phyloP scores from a whole-genome alignment of 2,113 vertebrate genomes.

The Phyllopteryx taeniolatus region DNA sequence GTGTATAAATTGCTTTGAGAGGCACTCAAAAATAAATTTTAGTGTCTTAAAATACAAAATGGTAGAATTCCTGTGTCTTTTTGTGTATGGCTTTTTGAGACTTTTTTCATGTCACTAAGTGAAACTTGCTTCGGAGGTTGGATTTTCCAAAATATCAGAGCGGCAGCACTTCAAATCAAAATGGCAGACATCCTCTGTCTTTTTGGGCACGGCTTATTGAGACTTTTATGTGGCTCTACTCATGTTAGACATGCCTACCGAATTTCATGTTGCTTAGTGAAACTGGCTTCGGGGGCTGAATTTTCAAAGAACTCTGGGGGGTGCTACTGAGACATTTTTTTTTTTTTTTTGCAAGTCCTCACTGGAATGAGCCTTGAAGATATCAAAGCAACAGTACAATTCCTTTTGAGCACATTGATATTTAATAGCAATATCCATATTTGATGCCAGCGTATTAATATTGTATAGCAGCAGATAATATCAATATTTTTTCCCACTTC shows the following conservation, averaged over 20 bases:
- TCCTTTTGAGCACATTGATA: neutral
- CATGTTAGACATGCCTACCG: neutral
- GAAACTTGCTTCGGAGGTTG: too few relatives aligned
- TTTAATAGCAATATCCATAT: conserved; percentile 1
- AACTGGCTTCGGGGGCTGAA: neutral
- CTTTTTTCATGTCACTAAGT: too few relatives aligned
- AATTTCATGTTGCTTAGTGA: neutral
- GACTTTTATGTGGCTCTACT: neutral
- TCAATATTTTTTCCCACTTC: neutral
- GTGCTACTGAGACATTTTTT: neutral
- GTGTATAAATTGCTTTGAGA: too few relatives aligned
- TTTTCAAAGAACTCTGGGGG: neutral
- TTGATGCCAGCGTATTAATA: neutral
- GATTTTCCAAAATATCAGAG: too few relatives aligned
- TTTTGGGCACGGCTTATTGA: neutral
- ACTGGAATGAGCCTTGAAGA: neutral
- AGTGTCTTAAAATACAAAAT: too few relatives aligned
- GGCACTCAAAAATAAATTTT: too few relatives aligned
- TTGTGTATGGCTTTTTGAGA: too few relatives aligned
- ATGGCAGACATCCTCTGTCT: too few relatives aligned
- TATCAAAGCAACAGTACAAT: neutral
- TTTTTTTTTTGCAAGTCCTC: neutral
- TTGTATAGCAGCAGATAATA: neutral
- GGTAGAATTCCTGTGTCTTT: too few relatives aligned
- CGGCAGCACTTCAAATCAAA: too few relatives aligned